Conservation (phyloP, 2,797 vertebrate genomes). For the Pterois miles region DNA sequence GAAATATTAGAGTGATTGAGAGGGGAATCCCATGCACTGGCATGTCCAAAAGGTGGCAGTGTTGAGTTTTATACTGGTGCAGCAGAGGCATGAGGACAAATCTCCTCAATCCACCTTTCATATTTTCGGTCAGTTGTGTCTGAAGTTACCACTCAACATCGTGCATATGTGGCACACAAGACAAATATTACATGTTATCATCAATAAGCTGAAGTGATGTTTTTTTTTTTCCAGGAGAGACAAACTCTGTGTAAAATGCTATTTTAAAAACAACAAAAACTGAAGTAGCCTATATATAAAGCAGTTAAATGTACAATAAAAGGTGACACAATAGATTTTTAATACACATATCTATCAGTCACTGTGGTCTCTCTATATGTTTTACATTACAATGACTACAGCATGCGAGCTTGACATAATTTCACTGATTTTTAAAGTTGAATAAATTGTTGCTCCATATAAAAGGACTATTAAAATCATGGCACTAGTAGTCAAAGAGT, state of each 20-base stretch:
- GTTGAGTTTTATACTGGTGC: slow-evolving; percentile 87
- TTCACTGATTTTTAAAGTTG: neutral
- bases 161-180: neutral
- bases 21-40: slow-evolving; percentile 19
- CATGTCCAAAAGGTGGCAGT: slow-evolving; percentile 95
- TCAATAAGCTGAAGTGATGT: neutral
- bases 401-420: neutral
- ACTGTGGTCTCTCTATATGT: neutral
- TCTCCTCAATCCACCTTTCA: slow-evolving; percentile 17
- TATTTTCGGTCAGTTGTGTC: slow-evolving; percentile 9
- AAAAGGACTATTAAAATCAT: neutral
- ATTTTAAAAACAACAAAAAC: neutral
- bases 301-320: neutral
- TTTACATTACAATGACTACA: neutral
- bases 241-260: neutral
- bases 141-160: neutral
- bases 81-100: neutral
- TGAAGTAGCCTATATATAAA: neutral
- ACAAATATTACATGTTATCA: neutral
- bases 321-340: neutral
- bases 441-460: neutral
- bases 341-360: neutral
- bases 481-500: slow-evolving; percentile 46
- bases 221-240: neutral
- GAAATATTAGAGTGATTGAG: neutral